A percentile compares a stretch with the other conserved stretches of the same genome.
These are phyloP conservation scores for Eupeodes luniger DNA, from an alignment of 2,888 invertebrate genomes.

Conservation along the genomic window DNA sequence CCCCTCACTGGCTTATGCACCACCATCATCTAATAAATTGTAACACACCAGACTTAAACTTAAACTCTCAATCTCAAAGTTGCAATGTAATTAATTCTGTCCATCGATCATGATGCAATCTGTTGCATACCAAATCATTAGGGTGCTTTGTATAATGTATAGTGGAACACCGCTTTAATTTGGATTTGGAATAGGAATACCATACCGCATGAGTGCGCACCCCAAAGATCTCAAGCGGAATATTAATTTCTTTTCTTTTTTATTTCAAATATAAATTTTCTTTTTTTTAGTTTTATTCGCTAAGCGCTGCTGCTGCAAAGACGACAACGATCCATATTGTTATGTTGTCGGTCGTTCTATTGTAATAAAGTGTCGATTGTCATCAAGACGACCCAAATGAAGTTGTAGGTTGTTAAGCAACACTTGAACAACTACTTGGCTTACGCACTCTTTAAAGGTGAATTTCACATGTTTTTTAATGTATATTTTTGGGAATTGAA, in stretches of 20 bases:
- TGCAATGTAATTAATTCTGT: conserved; percentile 62
- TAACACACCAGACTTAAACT: conserved; percentile 29
- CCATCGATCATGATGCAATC: conserved; percentile 71
- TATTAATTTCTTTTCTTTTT: conserved; percentile 49
- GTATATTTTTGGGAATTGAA: too few relatives aligned
- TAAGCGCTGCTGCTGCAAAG: too few relatives aligned
- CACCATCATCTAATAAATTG: conserved; percentile 36
- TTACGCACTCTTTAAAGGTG: background rate
- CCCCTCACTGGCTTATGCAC: background rate
- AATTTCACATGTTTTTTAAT: background rate
- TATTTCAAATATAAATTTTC: conserved; percentile 6
- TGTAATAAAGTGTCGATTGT: conserved; percentile 22
- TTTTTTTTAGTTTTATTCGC: too few relatives aligned
- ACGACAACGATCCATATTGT: conserved; percentile 1
- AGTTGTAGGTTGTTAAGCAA: conserved; percentile 1
- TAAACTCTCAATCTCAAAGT: background rate
- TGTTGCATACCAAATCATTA: conserved; percentile 58
- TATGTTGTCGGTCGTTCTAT: background rate
- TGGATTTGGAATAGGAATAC: conserved; percentile 4
- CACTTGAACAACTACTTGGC: background rate
- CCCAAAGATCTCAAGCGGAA: conserved; percentile 64
- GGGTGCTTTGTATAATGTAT: background rate
- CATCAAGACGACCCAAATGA: conserved; percentile 53
- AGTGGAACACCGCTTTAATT: background rate
- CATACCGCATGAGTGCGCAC: conserved; percentile 52